phyloP scores from a whole-genome alignment of 2,113 vertebrate species.

The Emydocephalus ijimae region DNA sequence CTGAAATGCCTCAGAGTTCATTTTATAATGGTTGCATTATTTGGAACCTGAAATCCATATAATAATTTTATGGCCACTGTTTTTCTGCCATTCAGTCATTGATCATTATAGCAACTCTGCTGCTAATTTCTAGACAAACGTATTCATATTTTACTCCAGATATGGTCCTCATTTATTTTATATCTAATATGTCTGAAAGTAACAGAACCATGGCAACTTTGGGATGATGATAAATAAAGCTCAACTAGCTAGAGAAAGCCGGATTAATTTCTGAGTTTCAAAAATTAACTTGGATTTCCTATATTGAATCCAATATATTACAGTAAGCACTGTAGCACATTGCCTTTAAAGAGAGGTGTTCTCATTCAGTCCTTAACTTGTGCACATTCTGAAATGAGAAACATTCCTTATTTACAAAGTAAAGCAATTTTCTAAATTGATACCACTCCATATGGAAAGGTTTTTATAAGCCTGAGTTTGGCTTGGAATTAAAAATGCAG shows the following conservation, averaged over 20 bases:
- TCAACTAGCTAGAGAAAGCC: neutral
- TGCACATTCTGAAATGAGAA: neutral
- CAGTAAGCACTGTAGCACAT: neutral
- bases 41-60: neutral
- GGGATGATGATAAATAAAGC: neutral
- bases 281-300: neutral
- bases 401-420: neutral
- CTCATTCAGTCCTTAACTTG: neutral
- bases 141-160: neutral
- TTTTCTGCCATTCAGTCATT: neutral
- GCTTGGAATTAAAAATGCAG: slow-evolving; percentile 23
- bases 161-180: neutral
- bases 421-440: neutral
- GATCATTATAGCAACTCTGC: neutral
- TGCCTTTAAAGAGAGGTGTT: neutral
- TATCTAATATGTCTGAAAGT: neutral
- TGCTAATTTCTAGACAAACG: neutral
- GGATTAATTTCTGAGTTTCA: neutral
- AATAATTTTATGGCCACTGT: neutral
- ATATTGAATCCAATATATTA: neutral
- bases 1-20: too few relatives aligned
- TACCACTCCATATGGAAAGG: neutral
- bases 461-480: neutral
- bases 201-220: neutral
- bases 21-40: too few relatives aligned